These are phyloP conservation scores for Piaya cayana DNA, from an alignment of 2,113 vertebrate species.

Conservation along the genomic window DNA sequence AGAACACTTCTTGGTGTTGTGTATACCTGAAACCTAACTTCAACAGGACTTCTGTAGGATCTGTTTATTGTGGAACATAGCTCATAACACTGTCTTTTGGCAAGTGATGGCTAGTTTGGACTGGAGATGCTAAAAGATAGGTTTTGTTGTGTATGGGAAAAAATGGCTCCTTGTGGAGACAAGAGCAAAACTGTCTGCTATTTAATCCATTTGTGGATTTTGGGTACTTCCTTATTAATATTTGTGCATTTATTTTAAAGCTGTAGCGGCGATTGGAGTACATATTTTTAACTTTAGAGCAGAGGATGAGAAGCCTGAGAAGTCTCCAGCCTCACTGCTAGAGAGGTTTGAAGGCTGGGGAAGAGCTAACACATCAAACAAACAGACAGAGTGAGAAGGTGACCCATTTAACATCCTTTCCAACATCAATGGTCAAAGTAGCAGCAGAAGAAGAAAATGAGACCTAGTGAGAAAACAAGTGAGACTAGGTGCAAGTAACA, in stretches of 20 bases:
- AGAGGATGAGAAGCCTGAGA: neutral
- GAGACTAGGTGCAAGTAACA: neutral
- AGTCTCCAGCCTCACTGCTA: neutral
- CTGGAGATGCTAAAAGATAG: neutral
- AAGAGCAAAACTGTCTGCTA: neutral
- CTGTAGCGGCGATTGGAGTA: accelerated
- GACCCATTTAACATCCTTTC: neutral
- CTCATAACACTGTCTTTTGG: neutral
- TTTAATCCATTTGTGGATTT: neutral
- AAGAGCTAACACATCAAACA: neutral
- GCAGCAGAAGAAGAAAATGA: neutral
- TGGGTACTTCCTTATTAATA: neutral
- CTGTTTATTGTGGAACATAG: neutral
- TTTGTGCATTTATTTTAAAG: neutral
- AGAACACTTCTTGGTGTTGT: neutral
- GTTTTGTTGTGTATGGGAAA: neutral
- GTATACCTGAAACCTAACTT: neutral
- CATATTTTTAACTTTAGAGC: neutral
- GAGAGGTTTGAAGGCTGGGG: neutral
- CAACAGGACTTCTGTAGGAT: neutral
- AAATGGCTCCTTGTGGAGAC: neutral
- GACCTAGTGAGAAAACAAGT: neutral
- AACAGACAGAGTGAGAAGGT: neutral
- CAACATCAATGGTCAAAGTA: neutral
- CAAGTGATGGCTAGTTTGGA: neutral